Conservation (phyloP, 37 sponge, comb jelly and placozoan genomes). For the Cladorhizidae sp. region DNA sequence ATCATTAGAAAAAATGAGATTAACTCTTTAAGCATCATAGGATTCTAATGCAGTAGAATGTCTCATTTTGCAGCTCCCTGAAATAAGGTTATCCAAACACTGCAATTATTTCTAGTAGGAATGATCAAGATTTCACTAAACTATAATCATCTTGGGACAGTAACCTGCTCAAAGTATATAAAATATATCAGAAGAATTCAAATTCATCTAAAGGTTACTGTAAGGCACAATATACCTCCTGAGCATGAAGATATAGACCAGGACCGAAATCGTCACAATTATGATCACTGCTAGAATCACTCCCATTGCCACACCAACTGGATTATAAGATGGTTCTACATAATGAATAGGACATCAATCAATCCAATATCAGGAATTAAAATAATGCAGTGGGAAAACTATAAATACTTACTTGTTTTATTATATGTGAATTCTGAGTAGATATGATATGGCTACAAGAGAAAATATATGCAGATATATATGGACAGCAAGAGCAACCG, state of each 20-base stretch:
- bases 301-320: constrained; percentile 16
- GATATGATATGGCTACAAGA: constrained; percentile 2
- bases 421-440: not conserved
- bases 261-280: not conserved
- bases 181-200: too few species aligned
- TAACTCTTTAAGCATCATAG: too few species aligned
- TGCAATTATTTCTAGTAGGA: not conserved
- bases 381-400: not conserved
- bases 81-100: too few species aligned
- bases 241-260: not conserved
- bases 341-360: not conserved
- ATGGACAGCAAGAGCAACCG: not conserved
- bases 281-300: not conserved
- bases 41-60: too few species aligned
- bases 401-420: constrained; percentile 1
- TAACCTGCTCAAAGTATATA: too few species aligned
- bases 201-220: too few species aligned
- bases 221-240: too few species aligned
- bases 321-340: constrained; percentile 22
- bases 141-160: not conserved
- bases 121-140: not conserved
- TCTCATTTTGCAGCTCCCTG: too few species aligned
- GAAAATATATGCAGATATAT: not conserved
- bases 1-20: too few species aligned
- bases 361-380: too few species aligned